Percentiles rank a stretch among this genome's conserved stretches.
Conservation (phyloP, 2,888 invertebrate genomes). For the Campopleginae sp. region DNA sequence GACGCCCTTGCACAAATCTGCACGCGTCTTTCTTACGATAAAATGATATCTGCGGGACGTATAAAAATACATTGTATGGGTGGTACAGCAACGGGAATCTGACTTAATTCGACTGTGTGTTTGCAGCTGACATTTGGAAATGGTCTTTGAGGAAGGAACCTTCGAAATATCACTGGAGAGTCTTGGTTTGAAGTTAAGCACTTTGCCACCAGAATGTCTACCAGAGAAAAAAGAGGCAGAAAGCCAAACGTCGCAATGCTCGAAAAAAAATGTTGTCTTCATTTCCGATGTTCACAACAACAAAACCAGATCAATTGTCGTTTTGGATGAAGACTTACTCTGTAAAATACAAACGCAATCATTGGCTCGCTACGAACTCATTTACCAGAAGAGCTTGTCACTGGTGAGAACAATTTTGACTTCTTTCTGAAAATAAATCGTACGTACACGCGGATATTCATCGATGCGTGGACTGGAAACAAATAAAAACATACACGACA, state of each 20-base stretch:
- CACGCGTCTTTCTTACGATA: neutral
- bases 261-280: slow-evolving; percentile 59
- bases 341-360: slow-evolving; percentile 75
- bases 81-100: neutral
- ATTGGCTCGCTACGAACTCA: slow-evolving; percentile 76
- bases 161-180: slow-evolving; percentile 69
- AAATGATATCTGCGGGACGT: neutral
- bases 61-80: neutral
- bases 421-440: neutral
- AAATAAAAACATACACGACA: no score
- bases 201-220: slow-evolving; percentile 74
- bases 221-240: slow-evolving; percentile 73
- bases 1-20: neutral
- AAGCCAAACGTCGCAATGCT: slow-evolving; percentile 63
- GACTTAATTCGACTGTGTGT: neutral
- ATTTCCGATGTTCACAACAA: slow-evolving; percentile 66
- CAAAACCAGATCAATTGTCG: slow-evolving; percentile 79
- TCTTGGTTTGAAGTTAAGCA: slow-evolving; percentile 72
- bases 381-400: slow-evolving; percentile 75
- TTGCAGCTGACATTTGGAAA: slow-evolving; percentile 10
- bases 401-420: slow-evolving; percentile 71
- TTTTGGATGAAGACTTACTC: slow-evolving; percentile 77
- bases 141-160: slow-evolving; percentile 14
- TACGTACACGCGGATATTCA: neutral
- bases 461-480: no score